Evolutionary conservation across 2,797 vertebrate genomes (phyloP).

Genomic region (Mormyrops boulengeri): DNA sequence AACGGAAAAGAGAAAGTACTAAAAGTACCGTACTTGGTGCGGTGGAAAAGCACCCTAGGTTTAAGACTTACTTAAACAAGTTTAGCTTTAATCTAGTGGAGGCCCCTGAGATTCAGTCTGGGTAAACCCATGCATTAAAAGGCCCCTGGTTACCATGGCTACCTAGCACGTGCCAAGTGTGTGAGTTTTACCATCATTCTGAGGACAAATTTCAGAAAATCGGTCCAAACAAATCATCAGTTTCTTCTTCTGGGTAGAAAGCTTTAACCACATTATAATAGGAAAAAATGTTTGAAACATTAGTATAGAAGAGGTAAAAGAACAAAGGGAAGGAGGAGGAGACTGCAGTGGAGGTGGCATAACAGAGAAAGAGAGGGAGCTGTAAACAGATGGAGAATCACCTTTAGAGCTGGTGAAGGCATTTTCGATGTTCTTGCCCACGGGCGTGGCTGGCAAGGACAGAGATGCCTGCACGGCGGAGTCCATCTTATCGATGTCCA

Average conservation of each 20-base stretch:
- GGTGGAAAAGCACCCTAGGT: background rate
- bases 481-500: slow-evolving; percentile 82
- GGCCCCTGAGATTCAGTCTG: background rate
- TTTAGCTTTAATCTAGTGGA: background rate
- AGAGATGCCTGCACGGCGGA: slow-evolving; percentile 81
- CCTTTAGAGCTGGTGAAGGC: slow-evolving; percentile 81
- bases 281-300: background rate
- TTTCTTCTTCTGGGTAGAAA: background rate
- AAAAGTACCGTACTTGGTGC: background rate
- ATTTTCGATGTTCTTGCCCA: slow-evolving; percentile 82
- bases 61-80: background rate
- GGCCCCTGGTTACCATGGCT: background rate
- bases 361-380: background rate
- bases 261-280: background rate
- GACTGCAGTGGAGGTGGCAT: background rate
- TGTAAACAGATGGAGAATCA: slow-evolving; percentile 36
- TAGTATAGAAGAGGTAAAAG: background rate
- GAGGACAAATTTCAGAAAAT: background rate
- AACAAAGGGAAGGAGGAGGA: background rate
- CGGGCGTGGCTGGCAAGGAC: slow-evolving; percentile 83
- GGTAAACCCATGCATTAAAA: background rate
- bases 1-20: background rate
- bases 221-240: background rate
- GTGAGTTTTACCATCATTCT: background rate
- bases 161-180: background rate